A percentile compares a stretch with the other conserved stretches of the same genome.
Evolutionary conservation across 2,113 vertebrate species (phyloP).

Genomic region (Leucosticte australis): DNA sequence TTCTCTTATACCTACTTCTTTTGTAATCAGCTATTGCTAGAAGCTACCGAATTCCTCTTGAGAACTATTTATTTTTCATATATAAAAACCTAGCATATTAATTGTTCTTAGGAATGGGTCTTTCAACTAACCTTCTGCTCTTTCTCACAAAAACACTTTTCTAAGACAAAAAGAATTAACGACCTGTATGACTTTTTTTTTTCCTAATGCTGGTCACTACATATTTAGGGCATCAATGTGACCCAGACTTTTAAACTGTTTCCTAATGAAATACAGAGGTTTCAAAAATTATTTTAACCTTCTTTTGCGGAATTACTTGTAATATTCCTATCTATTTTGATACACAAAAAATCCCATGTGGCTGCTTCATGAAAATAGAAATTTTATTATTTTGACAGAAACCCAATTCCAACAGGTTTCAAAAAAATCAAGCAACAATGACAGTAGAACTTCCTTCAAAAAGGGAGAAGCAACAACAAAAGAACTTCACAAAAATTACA

Average conservation of each 20-base stretch:
- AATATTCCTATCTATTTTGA: background rate
- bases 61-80: background rate
- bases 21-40: background rate
- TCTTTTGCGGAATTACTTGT: background rate
- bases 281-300: background rate
- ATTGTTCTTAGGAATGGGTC: background rate
- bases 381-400: background rate
- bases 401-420: background rate
- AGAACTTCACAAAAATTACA: background rate
- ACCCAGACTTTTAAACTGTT: background rate
- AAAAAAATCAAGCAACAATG: background rate
- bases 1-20: background rate
- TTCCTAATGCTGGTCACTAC: background rate
- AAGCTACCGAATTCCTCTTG: background rate
- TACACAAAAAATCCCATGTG: accelerated
- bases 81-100: background rate
- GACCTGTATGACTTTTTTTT: accelerated
- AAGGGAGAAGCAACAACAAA: background rate
- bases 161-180: background rate
- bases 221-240: background rate
- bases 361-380: background rate
- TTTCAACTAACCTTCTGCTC: background rate
- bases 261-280: background rate
- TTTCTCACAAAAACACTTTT: background rate
- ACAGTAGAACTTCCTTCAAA: background rate